Percentiles rank a stretch among this genome's conserved stretches.
phyloP scores from a whole-genome alignment of 2,797 vertebrate species.

The Chaetodon trifasciatus region DNA sequence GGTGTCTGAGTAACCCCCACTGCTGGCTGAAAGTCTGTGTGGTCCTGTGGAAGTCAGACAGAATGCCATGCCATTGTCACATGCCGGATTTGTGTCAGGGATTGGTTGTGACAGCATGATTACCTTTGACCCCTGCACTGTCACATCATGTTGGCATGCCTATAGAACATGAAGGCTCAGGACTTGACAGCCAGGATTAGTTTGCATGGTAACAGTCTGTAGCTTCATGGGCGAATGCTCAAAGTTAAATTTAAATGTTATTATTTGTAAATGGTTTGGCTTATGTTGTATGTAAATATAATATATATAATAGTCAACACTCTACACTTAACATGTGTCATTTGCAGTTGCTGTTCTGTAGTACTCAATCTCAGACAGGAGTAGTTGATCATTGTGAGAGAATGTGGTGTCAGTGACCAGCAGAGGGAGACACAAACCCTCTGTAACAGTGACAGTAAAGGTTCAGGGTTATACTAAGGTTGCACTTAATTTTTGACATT shows the following conservation, averaged over 20 bases:
- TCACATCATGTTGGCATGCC: conserved; percentile 77
- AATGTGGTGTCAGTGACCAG: conserved; percentile 34
- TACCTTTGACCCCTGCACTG: conserved; percentile 82
- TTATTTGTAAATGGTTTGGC: conserved; percentile 7
- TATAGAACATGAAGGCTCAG: conserved; percentile 41
- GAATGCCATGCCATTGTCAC: conserved; percentile 50
- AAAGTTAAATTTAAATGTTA: neutral
- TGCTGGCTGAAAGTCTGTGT: conserved; percentile 11
- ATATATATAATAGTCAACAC: neutral
- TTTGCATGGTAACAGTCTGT: conserved; percentile 75
- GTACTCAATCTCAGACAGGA: neutral
- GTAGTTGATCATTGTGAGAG: neutral
- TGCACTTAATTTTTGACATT: neutral
- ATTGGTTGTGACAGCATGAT: conserved; percentile 80
- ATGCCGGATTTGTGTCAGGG: conserved; percentile 57
- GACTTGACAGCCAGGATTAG: conserved; percentile 73
- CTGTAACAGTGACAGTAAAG: neutral
- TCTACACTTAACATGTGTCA: neutral
- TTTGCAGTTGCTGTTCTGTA: neutral
- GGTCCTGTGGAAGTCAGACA: conserved; percentile 39
- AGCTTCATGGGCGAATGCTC: conserved; percentile 14
- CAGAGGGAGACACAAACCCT: conserved; percentile 47
- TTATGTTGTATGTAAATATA: neutral
- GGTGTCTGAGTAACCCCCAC: conserved; percentile 16
- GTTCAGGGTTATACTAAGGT: neutral